Evolutionary conservation across 2,113 vertebrate genomes (phyloP).

Genomic region (Columba livia): DNA sequence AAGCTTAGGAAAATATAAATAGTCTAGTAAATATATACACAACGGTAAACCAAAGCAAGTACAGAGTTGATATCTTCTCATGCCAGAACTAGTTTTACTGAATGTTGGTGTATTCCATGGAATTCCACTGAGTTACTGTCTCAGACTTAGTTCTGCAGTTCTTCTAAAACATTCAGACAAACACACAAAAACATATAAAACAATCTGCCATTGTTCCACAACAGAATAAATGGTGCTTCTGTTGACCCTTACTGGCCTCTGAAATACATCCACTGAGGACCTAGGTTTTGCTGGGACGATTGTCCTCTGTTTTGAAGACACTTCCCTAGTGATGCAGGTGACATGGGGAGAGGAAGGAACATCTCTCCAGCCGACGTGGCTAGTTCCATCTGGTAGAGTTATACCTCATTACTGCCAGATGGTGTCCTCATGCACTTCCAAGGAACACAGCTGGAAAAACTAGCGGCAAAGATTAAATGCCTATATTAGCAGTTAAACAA

Average conservation of each 20-base stretch:
- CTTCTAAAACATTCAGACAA: neutral
- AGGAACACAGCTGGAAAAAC: slow-evolving; percentile 2
- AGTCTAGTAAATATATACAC: neutral
- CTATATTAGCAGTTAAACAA: neutral
- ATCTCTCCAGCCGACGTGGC: neutral
- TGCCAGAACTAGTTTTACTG: neutral
- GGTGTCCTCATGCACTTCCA: slow-evolving; percentile 47
- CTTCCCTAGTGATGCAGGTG: neutral
- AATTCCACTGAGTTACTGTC: neutral
- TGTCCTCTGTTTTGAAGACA: neutral
- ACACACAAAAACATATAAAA: neutral
- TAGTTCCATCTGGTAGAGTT: neutral
- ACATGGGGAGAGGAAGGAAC: neutral
- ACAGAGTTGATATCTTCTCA: neutral
- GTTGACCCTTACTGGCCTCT: neutral
- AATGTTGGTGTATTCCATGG: neutral
- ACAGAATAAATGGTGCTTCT: neutral
- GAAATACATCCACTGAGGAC: neutral
- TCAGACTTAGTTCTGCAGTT: neutral
- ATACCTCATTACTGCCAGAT: slow-evolving; percentile 34
- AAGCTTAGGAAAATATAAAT: neutral
- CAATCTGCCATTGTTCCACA: neutral
- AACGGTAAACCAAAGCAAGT: neutral
- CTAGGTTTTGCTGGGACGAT: neutral
- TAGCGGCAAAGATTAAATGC: neutral